phyloP scores from a whole-genome alignment of 2,888 invertebrate genomes.

The Resseliella maxima region DNA sequence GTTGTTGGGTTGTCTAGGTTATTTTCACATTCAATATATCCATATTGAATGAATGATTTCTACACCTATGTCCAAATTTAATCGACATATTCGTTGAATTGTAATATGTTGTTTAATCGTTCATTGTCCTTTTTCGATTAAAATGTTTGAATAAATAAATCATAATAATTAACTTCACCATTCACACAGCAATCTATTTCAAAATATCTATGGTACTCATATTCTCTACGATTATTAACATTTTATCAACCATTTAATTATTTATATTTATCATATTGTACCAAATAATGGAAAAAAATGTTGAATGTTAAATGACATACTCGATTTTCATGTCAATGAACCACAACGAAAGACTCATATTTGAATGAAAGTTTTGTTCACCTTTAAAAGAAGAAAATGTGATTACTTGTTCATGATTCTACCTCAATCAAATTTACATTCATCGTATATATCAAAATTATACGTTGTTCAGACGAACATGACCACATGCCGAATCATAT shows the following conservation, averaged over 20 bases:
- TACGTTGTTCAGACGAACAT: not conserved
- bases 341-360: not conserved
- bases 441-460: not conserved
- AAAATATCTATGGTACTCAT: not conserved
- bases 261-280: not conserved
- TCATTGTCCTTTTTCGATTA: slow-evolving; percentile 10
- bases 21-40: not conserved
- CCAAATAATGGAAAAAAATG: not conserved
- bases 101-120: not conserved
- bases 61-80: not conserved
- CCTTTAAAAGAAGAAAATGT: not conserved
- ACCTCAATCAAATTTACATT: not conserved
- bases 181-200: not conserved
- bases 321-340: slow-evolving; percentile 38
- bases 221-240: not conserved
- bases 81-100: not conserved
- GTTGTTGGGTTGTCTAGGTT: too few relatives aligned
- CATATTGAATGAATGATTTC: not conserved
- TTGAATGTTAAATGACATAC: not conserved
- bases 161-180: not conserved
- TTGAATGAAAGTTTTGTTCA: not conserved
- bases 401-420: not conserved
- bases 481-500: not conserved
- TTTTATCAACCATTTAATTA: not conserved
- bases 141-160: not conserved